Evolutionary conservation across 37 sponge, comb jelly and placozoan species (phyloP).

Genomic region (Spongilla lacustris): DNA sequence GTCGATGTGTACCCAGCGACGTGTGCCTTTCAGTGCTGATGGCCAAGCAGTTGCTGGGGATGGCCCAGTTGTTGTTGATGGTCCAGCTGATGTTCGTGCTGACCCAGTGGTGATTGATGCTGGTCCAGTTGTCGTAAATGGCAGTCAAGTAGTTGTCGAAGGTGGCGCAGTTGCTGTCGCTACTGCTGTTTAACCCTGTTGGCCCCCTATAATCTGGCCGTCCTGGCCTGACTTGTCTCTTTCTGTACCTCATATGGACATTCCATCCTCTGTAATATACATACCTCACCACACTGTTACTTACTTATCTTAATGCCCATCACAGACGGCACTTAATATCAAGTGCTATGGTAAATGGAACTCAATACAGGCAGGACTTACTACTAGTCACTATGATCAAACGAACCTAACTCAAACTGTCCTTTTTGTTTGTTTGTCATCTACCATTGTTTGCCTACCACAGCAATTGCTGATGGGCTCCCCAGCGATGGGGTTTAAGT

Average conservation of each 20-base stretch:
- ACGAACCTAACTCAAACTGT: background rate
- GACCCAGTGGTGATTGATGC: background rate
- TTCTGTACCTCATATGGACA: background rate
- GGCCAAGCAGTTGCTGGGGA: background rate
- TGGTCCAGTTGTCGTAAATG: background rate
- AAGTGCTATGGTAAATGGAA: background rate
- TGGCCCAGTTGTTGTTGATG: background rate
- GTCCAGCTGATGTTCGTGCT: background rate
- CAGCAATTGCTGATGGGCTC: slow-evolving; percentile 1
- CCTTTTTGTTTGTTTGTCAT: background rate
- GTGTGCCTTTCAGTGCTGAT: background rate
- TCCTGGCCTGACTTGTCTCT: background rate
- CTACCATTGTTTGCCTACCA: background rate
- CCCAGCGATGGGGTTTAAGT: background rate
- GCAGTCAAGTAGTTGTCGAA: background rate
- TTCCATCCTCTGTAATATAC: background rate
- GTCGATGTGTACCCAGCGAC: background rate
- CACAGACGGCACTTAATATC: background rate
- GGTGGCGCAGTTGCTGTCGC: background rate
- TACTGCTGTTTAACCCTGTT: background rate
- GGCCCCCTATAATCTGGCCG: background rate
- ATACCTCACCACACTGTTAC: background rate
- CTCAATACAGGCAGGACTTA: background rate
- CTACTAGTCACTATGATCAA: background rate
- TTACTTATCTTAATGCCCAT: background rate